Conservation (phyloP, 1,140 invertebrate genomes). For the Tribolium castaneum region DNA sequence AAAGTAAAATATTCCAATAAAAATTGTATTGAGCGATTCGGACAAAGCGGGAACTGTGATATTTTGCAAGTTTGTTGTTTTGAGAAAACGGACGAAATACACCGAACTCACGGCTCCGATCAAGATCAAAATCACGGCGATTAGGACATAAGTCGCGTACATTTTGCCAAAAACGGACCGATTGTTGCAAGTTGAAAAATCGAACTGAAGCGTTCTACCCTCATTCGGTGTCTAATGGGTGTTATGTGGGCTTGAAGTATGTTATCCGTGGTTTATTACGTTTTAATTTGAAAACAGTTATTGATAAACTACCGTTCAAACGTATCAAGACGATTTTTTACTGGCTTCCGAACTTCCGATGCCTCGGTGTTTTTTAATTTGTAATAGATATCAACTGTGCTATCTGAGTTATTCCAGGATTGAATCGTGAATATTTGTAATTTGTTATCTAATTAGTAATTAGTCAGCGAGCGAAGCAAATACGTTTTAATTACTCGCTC, state of each 20-base stretch:
- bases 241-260: conserved; percentile 15
- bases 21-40: conserved; percentile 42
- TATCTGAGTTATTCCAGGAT: not conserved
- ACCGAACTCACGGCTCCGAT: conserved; percentile 29
- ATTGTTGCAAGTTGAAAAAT: not conserved
- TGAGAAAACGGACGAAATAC: conserved; percentile 41
- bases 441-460: no score
- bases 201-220: not conserved
- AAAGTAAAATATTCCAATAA: conserved; percentile 46
- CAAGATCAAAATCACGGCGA: conserved; percentile 37
- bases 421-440: not conserved
- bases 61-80: conserved; percentile 2
- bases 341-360: no score
- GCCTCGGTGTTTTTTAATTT: not conserved
- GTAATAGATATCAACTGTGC: not conserved
- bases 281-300: conserved; percentile 34
- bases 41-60: conserved; percentile 23
- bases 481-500: no score
- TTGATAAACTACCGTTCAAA: conserved; percentile 19
- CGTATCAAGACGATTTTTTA: not conserved
- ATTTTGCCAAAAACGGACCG: conserved; percentile 8
- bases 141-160: conserved; percentile 44
- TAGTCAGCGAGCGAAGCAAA: no score
- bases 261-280: conserved; percentile 4
- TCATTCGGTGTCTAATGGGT: not conserved